phyloP scores from a whole-genome alignment of 2,113 vertebrate species.

The Dolichotis patagonum region DNA sequence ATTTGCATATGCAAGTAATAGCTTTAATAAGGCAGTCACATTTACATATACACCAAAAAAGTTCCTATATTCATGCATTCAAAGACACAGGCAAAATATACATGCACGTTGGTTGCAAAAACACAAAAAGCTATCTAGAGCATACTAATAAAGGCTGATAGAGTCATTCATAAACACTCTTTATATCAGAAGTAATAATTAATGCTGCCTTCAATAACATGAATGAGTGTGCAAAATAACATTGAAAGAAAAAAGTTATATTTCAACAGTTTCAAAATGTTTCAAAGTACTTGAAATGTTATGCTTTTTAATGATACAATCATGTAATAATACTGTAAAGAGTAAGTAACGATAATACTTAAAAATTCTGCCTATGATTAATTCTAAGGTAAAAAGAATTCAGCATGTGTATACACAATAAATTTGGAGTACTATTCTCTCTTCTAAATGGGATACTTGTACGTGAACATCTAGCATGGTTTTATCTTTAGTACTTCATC shows the following conservation, averaged over 20 bases:
- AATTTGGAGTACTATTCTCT: background rate
- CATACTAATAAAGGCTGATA: background rate
- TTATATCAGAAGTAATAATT: background rate
- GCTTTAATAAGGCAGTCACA: background rate
- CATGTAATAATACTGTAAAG: background rate
- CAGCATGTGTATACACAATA: background rate
- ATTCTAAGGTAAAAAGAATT: background rate
- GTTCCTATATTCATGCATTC: background rate
- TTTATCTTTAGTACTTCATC: background rate
- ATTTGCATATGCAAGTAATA: background rate
- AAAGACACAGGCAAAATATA: background rate
- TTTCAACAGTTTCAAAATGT: background rate
- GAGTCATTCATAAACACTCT: background rate
- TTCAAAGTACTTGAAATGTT: background rate
- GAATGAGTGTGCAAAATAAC: background rate
- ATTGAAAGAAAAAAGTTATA: background rate
- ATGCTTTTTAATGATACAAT: background rate
- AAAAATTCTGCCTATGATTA: background rate
- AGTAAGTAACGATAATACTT: background rate
- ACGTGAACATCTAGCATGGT: background rate
- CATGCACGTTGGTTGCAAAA: background rate
- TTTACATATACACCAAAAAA: background rate
- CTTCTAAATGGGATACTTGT: background rate
- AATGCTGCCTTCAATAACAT: background rate
- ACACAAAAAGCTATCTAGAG: background rate